Evolutionary conservation across 2,113 vertebrate species (phyloP).

Genomic region (Phylloscopus trochilus): DNA sequence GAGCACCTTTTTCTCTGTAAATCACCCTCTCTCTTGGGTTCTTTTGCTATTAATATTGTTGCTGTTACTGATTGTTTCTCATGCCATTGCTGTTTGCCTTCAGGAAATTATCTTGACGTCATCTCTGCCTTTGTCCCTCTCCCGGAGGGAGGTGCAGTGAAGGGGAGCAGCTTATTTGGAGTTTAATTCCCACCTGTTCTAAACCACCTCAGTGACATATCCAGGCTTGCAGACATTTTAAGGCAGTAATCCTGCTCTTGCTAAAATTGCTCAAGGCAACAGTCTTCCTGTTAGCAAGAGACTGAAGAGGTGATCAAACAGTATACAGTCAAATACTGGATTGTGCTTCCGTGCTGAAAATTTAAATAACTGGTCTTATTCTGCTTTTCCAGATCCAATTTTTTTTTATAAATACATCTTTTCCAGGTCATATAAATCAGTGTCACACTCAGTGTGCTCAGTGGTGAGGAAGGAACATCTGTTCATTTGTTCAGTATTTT

Average conservation of each 20-base stretch:
- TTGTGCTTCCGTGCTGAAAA: not conserved
- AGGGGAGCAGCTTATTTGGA: not conserved
- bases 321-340: not conserved
- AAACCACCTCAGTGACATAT: not conserved
- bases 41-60: not conserved
- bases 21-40: not conserved
- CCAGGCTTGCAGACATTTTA: not conserved
- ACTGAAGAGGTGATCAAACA: not conserved
- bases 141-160: not conserved
- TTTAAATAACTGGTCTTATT: not conserved
- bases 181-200: not conserved
- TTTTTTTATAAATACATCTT: not conserved
- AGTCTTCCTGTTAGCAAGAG: not conserved
- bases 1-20: not conserved
- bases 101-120: not conserved
- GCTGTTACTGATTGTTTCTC: not conserved
- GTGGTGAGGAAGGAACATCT: not conserved
- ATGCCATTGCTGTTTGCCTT: not conserved
- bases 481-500: not conserved
- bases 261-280: not conserved
- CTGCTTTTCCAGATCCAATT: not conserved
- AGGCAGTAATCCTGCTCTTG: not conserved
- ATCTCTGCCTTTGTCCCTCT: not conserved
- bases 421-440: not conserved
- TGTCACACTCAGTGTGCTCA: not conserved